Base-by-base conservation (phyloP, 2,888 invertebrate species). In the Acanthosepion pharaonis region DNA sequence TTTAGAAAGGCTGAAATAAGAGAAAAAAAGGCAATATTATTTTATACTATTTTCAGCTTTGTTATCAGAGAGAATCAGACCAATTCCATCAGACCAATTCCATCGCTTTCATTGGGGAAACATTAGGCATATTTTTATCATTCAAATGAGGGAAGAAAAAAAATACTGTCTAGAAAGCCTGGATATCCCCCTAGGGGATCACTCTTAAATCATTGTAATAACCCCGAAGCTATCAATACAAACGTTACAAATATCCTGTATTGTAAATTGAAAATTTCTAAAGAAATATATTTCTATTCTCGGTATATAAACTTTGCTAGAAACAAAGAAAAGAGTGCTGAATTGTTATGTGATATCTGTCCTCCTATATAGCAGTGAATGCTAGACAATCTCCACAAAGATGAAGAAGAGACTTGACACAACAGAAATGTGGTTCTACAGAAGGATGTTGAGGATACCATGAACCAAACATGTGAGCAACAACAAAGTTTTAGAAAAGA, bases 201-300 rank as follows among this genome's bases (percentile, higher is more conserved):
- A n/a, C 15, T 33, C 78, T 78, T 33, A n/a, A 78, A 78, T 78
- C 33, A n/a, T 78, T 78, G n/a, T 78, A 78, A 78, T 11, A 78
- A n/a, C 5, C 78, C 78, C 78, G 18, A 78, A 78, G 78, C 78
- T 78, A 78, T 78, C 78, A 78, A 78, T 33, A n/a, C n/a, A 15
- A 78, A 33, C 11, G 33, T 78, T 78, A 78, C 78, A 11, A 78
- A 78, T 78, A 78, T 78, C 33, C 78, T 78, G n/a, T 78, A 78
- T 78, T 78, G n/a, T 78, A n/a, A n/a, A 78, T n/a, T 78, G 78
- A 78, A n/a, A 78, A 78, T 33, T 78, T 78, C 78, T 78, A 78
- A 78, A 78, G 78, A 78, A n/a, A n/a, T n/a, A 0, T n/a, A 78
- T 78, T n/a, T 78, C 78, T 78, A 78, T 78, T 33, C 78, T 78